A percentile compares a stretch with the other conserved stretches of the same genome.
Evolutionary conservation across 2,888 invertebrate genomes (phyloP).

Genomic region (Anthrax anthrax): DNA sequence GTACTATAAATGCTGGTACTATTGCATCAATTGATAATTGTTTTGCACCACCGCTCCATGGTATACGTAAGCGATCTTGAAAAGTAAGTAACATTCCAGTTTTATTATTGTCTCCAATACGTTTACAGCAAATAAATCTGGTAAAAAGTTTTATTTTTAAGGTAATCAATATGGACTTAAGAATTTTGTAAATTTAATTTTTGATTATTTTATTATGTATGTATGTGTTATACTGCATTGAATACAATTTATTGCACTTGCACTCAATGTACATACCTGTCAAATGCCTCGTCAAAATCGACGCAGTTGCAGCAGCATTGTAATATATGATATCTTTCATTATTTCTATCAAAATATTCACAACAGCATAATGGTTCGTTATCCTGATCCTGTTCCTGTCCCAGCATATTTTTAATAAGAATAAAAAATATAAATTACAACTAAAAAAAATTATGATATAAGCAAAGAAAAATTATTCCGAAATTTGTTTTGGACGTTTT

Average conservation of each 20-base stretch:
- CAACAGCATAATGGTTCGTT: constrained; percentile 39
- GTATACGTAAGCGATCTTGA: constrained; percentile 41
- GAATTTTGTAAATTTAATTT: neutral
- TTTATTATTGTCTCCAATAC: constrained; percentile 20
- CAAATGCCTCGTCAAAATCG: constrained; percentile 41
- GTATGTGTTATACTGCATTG: neutral
- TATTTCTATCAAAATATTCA: constrained; percentile 40
- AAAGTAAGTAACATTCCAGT: constrained; percentile 34
- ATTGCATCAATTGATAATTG: constrained; percentile 38
- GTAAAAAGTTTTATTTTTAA: neutral
- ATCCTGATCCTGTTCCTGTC: constrained; percentile 6
- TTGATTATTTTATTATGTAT: no score
- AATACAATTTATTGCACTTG: neutral
- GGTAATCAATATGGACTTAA: neutral
- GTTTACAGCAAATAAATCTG: constrained; percentile 25
- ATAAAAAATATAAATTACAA: no score
- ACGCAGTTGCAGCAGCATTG: constrained; percentile 44
- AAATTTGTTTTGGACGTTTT: no score
- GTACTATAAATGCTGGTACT: constrained; percentile 37
- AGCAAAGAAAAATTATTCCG: no score
- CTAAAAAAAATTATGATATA: no score
- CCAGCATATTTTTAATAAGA: neutral
- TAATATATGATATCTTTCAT: constrained; percentile 39
- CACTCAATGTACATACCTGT: no score
- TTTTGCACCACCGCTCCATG: constrained; percentile 45